Base-by-base conservation (phyloP, 2,797 vertebrate species). In the Peromyscus melanophrys region DNA sequence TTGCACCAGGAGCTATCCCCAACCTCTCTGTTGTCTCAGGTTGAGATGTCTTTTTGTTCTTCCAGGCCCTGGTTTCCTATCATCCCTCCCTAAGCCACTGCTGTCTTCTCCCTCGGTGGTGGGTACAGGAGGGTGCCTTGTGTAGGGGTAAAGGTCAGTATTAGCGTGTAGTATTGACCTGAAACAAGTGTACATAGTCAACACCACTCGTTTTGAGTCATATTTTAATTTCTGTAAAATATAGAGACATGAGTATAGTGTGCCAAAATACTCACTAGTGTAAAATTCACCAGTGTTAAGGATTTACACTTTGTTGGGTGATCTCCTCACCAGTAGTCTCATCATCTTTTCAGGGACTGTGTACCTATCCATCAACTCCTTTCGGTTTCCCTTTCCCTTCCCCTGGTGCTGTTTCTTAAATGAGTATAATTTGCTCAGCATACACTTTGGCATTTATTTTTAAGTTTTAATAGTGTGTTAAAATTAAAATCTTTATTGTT, bases 301-400 rank as follows among this genome's bases (percentile, higher is more conserved):
- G 10, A 67, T 76, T 63, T 89, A 55, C 13, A 17, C 8, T 37
- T 73, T 31, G 4, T 81, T 76, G 46, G 55, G 34, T 31, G n/a
- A 11, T 31, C n/a, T 34, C n/a, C n/a, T 34, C n/a, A 46, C 43
- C 61, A 65, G 23, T 69, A 46, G 49, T 19, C 25, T 75, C 0
- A 2, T 75, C 52, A 61, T 14, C 55, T 76, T 43, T 19, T 43
- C 37, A 34, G 67, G 9, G 9, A 57, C 34, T 71, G 21, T 55
- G 34, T 27, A 55, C 34, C 7, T 16, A 19, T 57, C n/a, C 11
- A 16, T 75, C 17, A 75, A 34, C n/a, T 89, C 27, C 52, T 57
- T 21, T 87, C 14, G 0, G 0, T 25, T 37, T 69, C 2, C 21
- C n/a, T 40, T 19, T 29, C 4, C 4, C n/a, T 4, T 29, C 3